Percentiles rank a stretch among this genome's conserved stretches.
Conservation (phyloP, 2,113 vertebrate genomes). For the Apus apus region DNA sequence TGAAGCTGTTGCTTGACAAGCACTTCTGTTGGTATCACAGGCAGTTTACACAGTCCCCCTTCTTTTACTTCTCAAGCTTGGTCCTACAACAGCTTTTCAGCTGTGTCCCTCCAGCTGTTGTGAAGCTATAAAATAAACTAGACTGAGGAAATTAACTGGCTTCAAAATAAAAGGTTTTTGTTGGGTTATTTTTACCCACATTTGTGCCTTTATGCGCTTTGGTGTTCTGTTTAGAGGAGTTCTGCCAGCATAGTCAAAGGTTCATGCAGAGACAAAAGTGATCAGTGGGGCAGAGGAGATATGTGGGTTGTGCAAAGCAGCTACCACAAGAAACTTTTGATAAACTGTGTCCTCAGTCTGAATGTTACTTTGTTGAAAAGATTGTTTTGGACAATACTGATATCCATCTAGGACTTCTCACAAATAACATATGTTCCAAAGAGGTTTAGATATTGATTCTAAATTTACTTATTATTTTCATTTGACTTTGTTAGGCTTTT, state of each 20-base stretch:
- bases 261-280: not conserved
- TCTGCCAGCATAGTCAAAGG: not conserved
- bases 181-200: not conserved
- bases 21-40: not conserved
- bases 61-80: not conserved
- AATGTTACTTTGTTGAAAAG: not conserved
- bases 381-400: not conserved
- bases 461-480: not conserved
- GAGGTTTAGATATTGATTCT: not conserved
- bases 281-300: not conserved
- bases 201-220: not conserved
- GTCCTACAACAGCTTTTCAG: not conserved
- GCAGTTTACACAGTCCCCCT: not conserved
- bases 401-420: not conserved
- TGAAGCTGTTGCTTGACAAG: not conserved
- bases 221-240: not conserved
- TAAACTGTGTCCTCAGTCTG: not conserved
- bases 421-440: not conserved
- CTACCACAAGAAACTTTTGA: not conserved
- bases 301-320: not conserved
- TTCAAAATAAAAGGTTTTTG: not conserved
- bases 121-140: conserved; percentile 5
- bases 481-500: not conserved
- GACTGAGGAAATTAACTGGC: not conserved
- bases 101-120: not conserved